Evolutionary conservation across 30 jellyfish, hydroid and myxozoan species (phyloP).

Genomic region (Hydra vulgaris): DNA sequence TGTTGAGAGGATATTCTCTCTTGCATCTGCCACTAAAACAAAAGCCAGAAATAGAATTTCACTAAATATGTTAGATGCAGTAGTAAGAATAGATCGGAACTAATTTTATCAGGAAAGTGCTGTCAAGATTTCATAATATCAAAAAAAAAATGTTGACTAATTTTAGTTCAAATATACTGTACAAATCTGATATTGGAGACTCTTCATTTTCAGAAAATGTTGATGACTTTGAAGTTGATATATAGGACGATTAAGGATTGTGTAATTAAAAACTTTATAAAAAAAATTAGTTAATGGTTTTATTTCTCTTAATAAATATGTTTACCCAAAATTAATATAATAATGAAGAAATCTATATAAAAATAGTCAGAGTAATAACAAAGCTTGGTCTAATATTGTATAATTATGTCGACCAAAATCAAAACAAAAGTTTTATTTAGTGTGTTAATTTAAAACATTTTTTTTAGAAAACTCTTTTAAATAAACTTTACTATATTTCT

Average conservation of each 20-base stretch:
- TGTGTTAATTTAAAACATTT: not conserved
- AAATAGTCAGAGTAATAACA: not conserved
- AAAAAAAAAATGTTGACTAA: slow-evolving; percentile 24
- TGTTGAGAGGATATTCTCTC: slow-evolving; percentile 49
- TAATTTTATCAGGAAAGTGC: slow-evolving; percentile 29
- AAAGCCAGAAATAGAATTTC: slow-evolving; percentile 41
- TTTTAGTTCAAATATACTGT: slow-evolving; percentile 19
- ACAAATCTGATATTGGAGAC: slow-evolving; percentile 19
- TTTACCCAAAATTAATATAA: not conserved
- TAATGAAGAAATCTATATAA: not conserved
- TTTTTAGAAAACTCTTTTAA: not conserved
- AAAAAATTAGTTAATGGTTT: not conserved
- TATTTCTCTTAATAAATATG: not conserved
- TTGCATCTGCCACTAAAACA: slow-evolving; percentile 37
- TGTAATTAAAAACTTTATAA: not conserved
- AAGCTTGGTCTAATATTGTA: not conserved
- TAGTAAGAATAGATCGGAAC: slow-evolving; percentile 35
- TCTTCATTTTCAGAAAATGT: not conserved
- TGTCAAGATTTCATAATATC: slow-evolving; percentile 33
- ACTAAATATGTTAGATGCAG: slow-evolving; percentile 39
- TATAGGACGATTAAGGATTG: not conserved
- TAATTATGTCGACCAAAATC: not conserved
- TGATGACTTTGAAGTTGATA: not conserved
- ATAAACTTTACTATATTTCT: not conserved
- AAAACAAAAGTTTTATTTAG: not conserved